phyloP scores from a whole-genome alignment of 92 coral and sea anemone species.

The Parazoanthus swiftii region DNA sequence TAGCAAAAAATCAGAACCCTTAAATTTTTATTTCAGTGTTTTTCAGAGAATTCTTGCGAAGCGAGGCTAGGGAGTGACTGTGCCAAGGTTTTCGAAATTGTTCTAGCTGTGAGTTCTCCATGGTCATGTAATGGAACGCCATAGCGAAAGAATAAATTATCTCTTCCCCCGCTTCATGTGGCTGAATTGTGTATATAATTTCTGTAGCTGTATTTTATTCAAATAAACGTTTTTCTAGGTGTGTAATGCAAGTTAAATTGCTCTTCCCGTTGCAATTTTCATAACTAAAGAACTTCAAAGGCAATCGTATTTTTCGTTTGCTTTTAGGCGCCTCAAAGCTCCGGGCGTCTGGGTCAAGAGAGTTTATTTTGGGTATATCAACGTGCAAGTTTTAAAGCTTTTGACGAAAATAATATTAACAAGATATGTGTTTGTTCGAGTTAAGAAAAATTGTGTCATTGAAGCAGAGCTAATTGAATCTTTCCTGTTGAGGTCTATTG shows the following conservation, averaged over 20 bases:
- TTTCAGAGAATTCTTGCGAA: neutral
- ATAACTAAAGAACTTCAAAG: neutral
- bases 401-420: slow-evolving; percentile 36
- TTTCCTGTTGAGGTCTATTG: slow-evolving; percentile 40
- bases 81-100: neutral
- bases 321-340: slow-evolving; percentile 1
- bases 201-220: slow-evolving; percentile 34
- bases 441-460: slow-evolving; percentile 28
- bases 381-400: neutral
- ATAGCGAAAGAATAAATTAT: slow-evolving; percentile 8
- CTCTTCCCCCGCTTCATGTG: slow-evolving; percentile 2
- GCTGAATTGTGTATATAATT: slow-evolving; percentile 26
- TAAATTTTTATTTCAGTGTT: neutral
- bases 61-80: neutral
- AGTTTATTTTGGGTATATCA: neutral
- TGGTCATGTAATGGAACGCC: slow-evolving; percentile 43
- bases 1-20: neutral
- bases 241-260: slow-evolving; percentile 29
- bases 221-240: slow-evolving; percentile 27
- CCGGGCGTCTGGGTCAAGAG: slow-evolving; percentile 5
- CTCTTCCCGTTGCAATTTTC: neutral
- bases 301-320: neutral
- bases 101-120: neutral
- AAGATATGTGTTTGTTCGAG: slow-evolving; percentile 39
- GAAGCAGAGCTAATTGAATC: slow-evolving; percentile 48